Percentiles rank a stretch among this genome's conserved stretches.
Evolutionary conservation across 2,888 invertebrate species (phyloP).

Genomic region (Agriopis marginaria): DNA sequence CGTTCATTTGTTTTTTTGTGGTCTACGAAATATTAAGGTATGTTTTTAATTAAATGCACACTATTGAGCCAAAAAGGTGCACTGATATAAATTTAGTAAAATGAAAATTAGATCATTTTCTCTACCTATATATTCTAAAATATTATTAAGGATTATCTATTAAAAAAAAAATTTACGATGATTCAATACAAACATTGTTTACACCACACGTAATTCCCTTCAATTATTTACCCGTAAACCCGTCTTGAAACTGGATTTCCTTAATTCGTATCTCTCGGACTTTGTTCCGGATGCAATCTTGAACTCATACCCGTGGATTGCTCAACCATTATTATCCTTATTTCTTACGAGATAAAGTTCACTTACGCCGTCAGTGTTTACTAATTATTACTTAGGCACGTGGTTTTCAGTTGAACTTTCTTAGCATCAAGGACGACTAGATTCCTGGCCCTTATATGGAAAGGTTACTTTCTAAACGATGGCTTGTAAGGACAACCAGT

Average conservation of each 20-base stretch:
- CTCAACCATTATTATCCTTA: not conserved
- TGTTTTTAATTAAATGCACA: no score
- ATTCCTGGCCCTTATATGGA: constrained; percentile 21
- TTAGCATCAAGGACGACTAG: constrained; percentile 31
- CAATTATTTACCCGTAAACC: constrained; percentile 6
- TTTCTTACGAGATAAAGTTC: not conserved
- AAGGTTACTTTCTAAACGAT: constrained; percentile 26
- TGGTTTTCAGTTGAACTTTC: constrained; percentile 27
- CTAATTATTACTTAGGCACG: constrained; percentile 26
- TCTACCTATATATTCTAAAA: no score
- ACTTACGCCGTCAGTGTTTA: not conserved
- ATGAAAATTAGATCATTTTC: no score
- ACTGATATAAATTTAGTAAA: no score
- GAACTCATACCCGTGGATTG: not conserved
- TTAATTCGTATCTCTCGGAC: constrained; percentile 19
- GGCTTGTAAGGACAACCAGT: constrained; percentile 26
- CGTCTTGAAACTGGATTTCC: constrained; percentile 13
- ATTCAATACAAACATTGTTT: not conserved
- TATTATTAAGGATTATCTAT: no score
- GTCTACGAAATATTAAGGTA: no score
- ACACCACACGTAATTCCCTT: constrained; percentile 1
- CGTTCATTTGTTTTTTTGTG: no score
- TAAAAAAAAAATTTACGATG: no score
- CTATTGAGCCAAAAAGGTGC: no score
- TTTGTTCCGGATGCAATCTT: constrained; percentile 28